Evolutionary conservation across 2,888 invertebrate species (phyloP).

Genomic region (Cheilosia variabilis): DNA sequence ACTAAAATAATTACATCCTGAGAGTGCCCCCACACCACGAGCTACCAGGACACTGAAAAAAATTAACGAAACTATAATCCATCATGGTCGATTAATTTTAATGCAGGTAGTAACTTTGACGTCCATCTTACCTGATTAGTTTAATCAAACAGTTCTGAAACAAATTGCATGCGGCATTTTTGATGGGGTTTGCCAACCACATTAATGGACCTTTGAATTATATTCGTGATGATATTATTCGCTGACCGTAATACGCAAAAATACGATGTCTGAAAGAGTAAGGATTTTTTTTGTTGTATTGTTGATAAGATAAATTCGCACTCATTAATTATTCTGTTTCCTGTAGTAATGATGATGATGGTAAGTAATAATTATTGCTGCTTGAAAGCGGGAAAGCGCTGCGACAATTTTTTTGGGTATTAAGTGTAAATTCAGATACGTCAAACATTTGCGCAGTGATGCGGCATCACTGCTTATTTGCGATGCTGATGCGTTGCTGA

Average conservation of each 20-base stretch:
- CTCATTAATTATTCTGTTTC: conserved; percentile 60
- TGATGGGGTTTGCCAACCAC: conserved; percentile 2
- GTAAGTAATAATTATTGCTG: conserved; percentile 63
- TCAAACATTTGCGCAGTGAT: too few relatives aligned
- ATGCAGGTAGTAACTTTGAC: conserved; percentile 35
- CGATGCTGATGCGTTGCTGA: too few relatives aligned
- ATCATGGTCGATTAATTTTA: conserved; percentile 4
- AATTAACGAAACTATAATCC: conserved; percentile 22
- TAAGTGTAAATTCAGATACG: too few relatives aligned
- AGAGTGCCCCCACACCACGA: not conserved
- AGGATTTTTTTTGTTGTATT: not conserved
- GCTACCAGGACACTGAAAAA: conserved; percentile 25
- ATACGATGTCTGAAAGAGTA: conserved; percentile 20
- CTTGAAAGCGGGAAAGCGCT: conserved; percentile 29
- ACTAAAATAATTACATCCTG: conserved; percentile 19
- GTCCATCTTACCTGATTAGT: conserved; percentile 59
- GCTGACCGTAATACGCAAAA: conserved; percentile 38
- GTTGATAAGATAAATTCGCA: conserved; percentile 60
- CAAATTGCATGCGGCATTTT: conserved; percentile 44
- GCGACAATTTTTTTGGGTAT: conserved; percentile 43
- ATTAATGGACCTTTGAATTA: not conserved
- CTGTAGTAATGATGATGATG: conserved; percentile 59
- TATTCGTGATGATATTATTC: conserved; percentile 25
- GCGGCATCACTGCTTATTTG: too few relatives aligned
- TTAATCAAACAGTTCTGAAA: conserved; percentile 19